Conservation (phyloP, 2,113 vertebrate genomes). For the Labrus mixtus region DNA sequence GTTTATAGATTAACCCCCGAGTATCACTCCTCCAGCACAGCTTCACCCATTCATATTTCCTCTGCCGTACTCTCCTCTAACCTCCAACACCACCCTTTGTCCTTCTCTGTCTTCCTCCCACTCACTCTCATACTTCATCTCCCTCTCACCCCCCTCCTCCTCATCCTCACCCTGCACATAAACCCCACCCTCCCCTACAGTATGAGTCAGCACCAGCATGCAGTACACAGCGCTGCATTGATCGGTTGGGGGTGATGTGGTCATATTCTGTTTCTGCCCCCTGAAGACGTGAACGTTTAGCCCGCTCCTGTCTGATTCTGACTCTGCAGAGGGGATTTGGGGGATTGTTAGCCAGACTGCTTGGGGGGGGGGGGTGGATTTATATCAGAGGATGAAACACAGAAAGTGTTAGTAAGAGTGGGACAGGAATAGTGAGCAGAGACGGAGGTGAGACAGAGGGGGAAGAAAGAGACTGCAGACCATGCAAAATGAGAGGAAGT, state of each 20-base stretch:
- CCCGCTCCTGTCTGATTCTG: constrained; percentile 11
- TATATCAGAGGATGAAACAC: not conserved
- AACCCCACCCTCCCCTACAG: not conserved
- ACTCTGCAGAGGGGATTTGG: constrained; percentile 22
- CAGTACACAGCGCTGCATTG: constrained; percentile 43
- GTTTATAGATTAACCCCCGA: not conserved
- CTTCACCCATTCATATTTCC: constrained; percentile 41
- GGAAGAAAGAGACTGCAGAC: not conserved
- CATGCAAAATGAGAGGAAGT: not conserved
- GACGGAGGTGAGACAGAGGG: not conserved
- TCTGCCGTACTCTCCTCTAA: constrained; percentile 10
- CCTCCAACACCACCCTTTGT: constrained; percentile 32
- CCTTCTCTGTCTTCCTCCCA: constrained; percentile 38
- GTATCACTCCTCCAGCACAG: not conserved
- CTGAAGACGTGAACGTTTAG: constrained; percentile 24
- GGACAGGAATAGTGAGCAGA: constrained; percentile 12
- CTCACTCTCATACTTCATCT: constrained; percentile 7
- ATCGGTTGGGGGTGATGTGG: constrained; percentile 54
- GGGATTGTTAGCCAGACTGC: constrained; percentile 16
- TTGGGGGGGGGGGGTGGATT: not conserved
- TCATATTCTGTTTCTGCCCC: constrained; percentile 39
- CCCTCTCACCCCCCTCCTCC: not conserved
- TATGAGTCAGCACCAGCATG: constrained; percentile 64
- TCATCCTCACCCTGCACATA: not conserved
- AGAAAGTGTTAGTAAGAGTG: constrained; percentile 82